These are phyloP conservation scores for Adelognathus sp. DNA, from an alignment of 2,888 invertebrate genomes.

Conservation along the genomic window DNA sequence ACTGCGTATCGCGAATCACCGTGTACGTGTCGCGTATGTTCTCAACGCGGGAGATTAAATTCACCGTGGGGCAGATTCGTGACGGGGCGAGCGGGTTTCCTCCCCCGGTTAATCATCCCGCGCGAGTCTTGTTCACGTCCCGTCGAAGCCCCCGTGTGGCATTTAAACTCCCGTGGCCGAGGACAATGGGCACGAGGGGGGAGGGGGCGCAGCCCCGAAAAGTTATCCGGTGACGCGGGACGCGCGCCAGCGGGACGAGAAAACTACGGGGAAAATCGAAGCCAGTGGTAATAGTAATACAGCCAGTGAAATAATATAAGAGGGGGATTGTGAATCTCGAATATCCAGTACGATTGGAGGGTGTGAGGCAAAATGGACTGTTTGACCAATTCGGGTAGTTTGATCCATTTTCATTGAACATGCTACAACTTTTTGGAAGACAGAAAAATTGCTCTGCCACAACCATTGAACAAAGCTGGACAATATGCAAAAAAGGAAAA, in stretches of 20 bases:
- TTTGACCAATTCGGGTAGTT: no score
- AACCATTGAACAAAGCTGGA: no score
- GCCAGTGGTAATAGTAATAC: slow-evolving; percentile 7
- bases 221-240: slow-evolving; percentile 48
- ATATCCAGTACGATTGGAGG: no score
- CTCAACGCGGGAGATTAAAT: slow-evolving; percentile 47
- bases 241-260: slow-evolving; percentile 7
- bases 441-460: no score
- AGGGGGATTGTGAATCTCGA: no score
- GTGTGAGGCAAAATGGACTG: no score
- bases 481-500: no score
- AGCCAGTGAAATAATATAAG: slow-evolving; percentile 1
- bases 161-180: slow-evolving; percentile 54
- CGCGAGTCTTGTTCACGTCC: neutral
- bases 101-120: slow-evolving; percentile 34
- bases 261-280: neutral
- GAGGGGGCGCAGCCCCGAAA: slow-evolving; percentile 11
- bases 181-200: slow-evolving; percentile 30
- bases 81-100: neutral
- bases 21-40: slow-evolving; percentile 4
- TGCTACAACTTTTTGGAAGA: no score
- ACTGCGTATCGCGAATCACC: slow-evolving; percentile 20
- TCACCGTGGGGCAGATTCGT: slow-evolving; percentile 38
- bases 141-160: slow-evolving; percentile 32
- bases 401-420: no score